These are phyloP conservation scores for Cantharis rufa DNA, from an alignment of 2,888 invertebrate genomes.

Conservation along the genomic window DNA sequence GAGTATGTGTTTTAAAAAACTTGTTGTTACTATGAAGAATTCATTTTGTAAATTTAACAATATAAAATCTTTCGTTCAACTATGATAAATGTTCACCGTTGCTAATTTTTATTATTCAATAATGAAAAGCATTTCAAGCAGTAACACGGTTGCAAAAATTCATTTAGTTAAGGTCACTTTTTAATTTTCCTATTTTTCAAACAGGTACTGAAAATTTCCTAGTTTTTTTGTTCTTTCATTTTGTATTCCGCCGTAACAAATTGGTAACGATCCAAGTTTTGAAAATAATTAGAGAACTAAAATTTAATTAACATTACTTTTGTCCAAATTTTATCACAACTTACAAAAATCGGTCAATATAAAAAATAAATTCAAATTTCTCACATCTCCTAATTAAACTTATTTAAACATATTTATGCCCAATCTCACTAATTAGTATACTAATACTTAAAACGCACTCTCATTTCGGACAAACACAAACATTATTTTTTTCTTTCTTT, in stretches of 20 bases:
- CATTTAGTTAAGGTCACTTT: background rate
- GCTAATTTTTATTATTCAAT: background rate
- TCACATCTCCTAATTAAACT: background rate
- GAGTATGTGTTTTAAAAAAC: conserved; percentile 26
- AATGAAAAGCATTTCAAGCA: background rate
- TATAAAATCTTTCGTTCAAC: background rate
- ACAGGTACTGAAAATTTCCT: background rate
- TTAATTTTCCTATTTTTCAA: background rate
- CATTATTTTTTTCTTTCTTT: background rate
- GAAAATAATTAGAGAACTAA: background rate
- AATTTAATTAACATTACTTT: background rate
- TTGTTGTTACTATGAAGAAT: conserved; percentile 42
- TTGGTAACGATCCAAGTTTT: background rate
- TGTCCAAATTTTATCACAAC: background rate
- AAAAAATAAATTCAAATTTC: background rate
- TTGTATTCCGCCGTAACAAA: too few relatives aligned
- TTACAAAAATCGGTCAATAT: background rate
- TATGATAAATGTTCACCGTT: background rate
- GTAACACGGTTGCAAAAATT: background rate
- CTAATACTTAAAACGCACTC: background rate
- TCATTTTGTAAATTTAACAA: conserved; percentile 10
- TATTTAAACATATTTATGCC: background rate
- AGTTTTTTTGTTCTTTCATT: background rate
- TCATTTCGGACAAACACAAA: background rate
- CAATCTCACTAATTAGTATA: background rate